These are phyloP conservation scores for Barnardius zonarius DNA, from an alignment of 2,113 vertebrate genomes.

Conservation along the genomic window DNA sequence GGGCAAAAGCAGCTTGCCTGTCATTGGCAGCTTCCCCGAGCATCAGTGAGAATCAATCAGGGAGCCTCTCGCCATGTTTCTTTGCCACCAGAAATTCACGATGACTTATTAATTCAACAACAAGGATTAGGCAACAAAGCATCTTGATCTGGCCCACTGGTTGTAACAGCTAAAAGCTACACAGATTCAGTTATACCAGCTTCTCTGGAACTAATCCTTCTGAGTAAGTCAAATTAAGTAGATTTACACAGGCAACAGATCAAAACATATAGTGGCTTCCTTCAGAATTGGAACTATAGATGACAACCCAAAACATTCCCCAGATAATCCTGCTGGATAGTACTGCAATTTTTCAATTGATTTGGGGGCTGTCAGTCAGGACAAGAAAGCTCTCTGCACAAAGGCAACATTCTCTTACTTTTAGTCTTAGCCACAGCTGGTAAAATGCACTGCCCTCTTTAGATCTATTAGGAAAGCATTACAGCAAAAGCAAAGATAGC, in stretches of 20 bases:
- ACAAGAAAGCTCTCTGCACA: background rate
- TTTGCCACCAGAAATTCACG: background rate
- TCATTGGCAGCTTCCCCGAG: background rate
- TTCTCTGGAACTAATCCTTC: background rate
- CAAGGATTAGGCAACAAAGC: background rate
- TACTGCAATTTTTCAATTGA: background rate
- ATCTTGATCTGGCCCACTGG: background rate
- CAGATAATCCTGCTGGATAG: background rate
- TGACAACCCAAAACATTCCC: background rate
- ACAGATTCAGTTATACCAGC: background rate
- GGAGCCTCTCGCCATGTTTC: background rate
- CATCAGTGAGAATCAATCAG: background rate
- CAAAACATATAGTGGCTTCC: background rate
- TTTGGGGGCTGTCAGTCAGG: background rate
- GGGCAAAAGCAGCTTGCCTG: background rate
- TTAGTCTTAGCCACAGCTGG: background rate
- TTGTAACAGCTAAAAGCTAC: background rate
- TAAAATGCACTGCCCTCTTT: background rate
- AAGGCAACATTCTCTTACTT: background rate
- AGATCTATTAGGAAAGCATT: background rate
- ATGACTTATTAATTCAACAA: background rate
- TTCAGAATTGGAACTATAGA: background rate
- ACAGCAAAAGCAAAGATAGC: background rate
- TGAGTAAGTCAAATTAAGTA: background rate
- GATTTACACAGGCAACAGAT: background rate